Evolutionary conservation across 2,113 vertebrate genomes (phyloP), one percentile per base, ranked within the genome.

Genomic region (Illadopsis cleaveri): DNA sequence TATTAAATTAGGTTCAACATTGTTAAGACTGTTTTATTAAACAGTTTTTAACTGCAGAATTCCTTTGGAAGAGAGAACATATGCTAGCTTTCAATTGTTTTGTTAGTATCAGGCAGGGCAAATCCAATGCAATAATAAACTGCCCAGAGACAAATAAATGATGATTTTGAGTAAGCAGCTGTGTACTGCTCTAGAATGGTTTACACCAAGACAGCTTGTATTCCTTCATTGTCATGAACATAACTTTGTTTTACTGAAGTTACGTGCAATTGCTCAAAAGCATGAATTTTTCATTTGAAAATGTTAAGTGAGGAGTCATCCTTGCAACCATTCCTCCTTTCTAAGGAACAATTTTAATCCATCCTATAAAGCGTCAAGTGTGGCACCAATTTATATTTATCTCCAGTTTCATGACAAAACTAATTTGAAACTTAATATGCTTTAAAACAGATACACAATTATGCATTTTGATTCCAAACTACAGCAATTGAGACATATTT

Each of bases 11-110:
- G 35, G 38, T 96, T 82, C 84, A 72, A 51, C 6, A 33, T 50
- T 80, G 56, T 83, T 88, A 94, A 90, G 66, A 86, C 33, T 70
- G n/a, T 69, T 84, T 83, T 96, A 91, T 77, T 93, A 82, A 95
- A 79, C 50, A 77, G 42, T 73, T 91, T 90, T 88, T 77, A 94
- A 92, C 62, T 56, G 90, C 33, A 82, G 58, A 90, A 68, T 73
- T 83, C 75, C 85, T 70, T 79, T 11, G 47, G 61, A 71, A 44
- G 65, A 94, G 31, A 73, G 38, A 86, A 83, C 82, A 90, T 66
- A 96, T 54, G 56, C 51, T 90, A 69, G 58, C 35, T 77, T 83
- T 93, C 66, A 86, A 2, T 53, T 86, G 58, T 82, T 93, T 87
- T 65, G 45, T 47, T 91, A 40, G 31, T 44, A 92, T 62, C 71